Percentiles rank a stretch among this genome's conserved stretches.
These are phyloP conservation scores for Anabas testudineus DNA, from an alignment of 2,797 vertebrate species.

Conservation along the genomic window DNA sequence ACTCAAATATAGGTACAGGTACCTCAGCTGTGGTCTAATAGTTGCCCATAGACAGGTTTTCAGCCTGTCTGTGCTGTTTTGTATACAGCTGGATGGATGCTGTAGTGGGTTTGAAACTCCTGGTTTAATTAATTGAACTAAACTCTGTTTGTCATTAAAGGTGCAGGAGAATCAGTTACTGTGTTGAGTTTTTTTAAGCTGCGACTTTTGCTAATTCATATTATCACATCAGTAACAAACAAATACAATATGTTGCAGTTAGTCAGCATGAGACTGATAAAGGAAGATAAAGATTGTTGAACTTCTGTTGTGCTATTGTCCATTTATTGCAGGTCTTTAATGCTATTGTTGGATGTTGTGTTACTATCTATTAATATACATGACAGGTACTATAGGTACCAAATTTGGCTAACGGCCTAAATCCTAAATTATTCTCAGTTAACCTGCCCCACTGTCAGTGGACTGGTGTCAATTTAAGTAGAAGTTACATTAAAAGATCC, in stretches of 20 bases:
- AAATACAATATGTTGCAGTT: not conserved
- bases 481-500: not conserved
- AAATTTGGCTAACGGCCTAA: conserved; percentile 8
- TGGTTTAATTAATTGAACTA: not conserved
- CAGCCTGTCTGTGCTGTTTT: not conserved
- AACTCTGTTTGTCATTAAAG: too few relatives aligned
- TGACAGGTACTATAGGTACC: not conserved
- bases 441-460: not conserved
- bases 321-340: not conserved
- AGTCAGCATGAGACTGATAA: not conserved
- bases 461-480: conserved; percentile 7
- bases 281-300: not conserved
- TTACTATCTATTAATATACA: not conserved
- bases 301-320: not conserved
- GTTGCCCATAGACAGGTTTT: conserved; percentile 24
- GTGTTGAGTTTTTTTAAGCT: not conserved
- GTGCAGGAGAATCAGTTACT: too few relatives aligned
- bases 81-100: not conserved
- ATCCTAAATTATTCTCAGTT: conserved; percentile 9
- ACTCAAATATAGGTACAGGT: too few relatives aligned
- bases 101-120: not conserved
- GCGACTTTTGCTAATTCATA: not conserved
- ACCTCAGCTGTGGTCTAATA: conserved; percentile 13
- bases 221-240: not conserved
- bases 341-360: not conserved